Evolutionary conservation across 53 echinoderm and acorn worm species (phyloP), one percentile per base, ranked within the genome.

Genomic region (Echinometra lucunter): DNA sequence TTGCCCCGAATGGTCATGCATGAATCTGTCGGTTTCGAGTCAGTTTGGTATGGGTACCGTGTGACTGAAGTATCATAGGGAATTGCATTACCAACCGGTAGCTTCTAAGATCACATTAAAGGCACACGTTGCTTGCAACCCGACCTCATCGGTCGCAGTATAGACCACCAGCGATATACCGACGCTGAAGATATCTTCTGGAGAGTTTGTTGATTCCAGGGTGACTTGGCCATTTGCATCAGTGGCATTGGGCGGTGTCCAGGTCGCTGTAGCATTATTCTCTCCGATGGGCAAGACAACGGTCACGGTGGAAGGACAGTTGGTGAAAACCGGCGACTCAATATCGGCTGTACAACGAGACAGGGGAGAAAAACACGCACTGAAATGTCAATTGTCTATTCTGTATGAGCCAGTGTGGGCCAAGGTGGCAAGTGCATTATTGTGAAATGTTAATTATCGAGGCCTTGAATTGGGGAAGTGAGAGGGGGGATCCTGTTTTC

Each of bases 61-160:
- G n/a, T n/a, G n/a, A n/a, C n/a, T n/a, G n/a, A n/a, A n/a, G n/a
- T n/a, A n/a, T n/a, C n/a, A n/a, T n/a, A n/a, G n/a, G n/a, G n/a
- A 0, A 69, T 7, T 32, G 11, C 12, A 12, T 9, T 81, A 81
- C 44, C 27, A 27, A 85, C 85, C 85, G 1, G 85, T 85, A 49
- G 49, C 85, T 85, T 49, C 28, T 47, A 85, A n/a, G 47, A 45
- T 85, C 12, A 85, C 85, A 85, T 85, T 85, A 30, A 85, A 85
- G n/a, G 27, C 85, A 40, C 85, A 85, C 13, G 85, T 85, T 27
- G 85, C 45, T 53, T 85, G n/a, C n/a, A 85, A 21, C n/a, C 85
- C 85, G 30, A 28, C 85, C 3, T 85, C 85, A 49, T 85, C 85
- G 28, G 85, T 85, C 30, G 85, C 85, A 85, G 85, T 85, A 85